A percentile compares a stretch with the other conserved stretches of the same genome.
phyloP scores from a whole-genome alignment of 2,797 vertebrate genomes.

The Clarias laeviceps region DNA sequence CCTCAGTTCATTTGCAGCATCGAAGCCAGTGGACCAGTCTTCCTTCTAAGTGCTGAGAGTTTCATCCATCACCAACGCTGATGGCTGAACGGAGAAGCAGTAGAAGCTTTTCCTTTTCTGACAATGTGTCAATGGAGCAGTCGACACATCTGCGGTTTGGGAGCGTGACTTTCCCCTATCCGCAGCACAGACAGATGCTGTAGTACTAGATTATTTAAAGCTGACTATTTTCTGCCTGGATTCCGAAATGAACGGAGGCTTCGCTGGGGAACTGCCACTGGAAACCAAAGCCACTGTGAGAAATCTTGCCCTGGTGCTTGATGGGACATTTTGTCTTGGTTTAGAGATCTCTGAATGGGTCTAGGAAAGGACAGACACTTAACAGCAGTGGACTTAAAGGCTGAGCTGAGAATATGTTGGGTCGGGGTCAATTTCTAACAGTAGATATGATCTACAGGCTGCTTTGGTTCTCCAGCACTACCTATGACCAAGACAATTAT shows the following conservation, averaged over 20 bases:
- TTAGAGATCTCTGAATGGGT: neutral
- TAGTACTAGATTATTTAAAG: slow-evolving; percentile 59
- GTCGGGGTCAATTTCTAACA: neutral
- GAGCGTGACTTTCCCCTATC: slow-evolving; percentile 27
- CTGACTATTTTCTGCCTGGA: slow-evolving; percentile 34
- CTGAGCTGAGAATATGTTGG: neutral
- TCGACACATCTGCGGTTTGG: slow-evolving; percentile 52
- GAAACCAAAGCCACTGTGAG: slow-evolving; percentile 30
- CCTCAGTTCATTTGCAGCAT: neutral
- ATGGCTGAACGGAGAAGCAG: slow-evolving; percentile 18
- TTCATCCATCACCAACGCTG: slow-evolving; percentile 23
- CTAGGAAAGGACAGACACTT: neutral
- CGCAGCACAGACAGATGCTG: slow-evolving; percentile 33
- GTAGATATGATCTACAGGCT: neutral
- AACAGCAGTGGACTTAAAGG: neutral
- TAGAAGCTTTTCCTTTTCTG: slow-evolving; percentile 39
- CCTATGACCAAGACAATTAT: slow-evolving; percentile 57
- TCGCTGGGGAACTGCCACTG: slow-evolving; percentile 24
- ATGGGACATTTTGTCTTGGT: neutral
- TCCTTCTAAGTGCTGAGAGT: slow-evolving; percentile 46
- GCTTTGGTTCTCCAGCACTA: slow-evolving; percentile 55
- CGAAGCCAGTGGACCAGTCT: neutral
- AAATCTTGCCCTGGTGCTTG: slow-evolving; percentile 4
- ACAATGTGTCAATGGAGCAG: slow-evolving; percentile 45
- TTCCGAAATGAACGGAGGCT: slow-evolving; percentile 33